These are phyloP conservation scores for Chrysemys picta DNA, from an alignment of 2,113 vertebrate genomes.

Conservation along the genomic window DNA sequence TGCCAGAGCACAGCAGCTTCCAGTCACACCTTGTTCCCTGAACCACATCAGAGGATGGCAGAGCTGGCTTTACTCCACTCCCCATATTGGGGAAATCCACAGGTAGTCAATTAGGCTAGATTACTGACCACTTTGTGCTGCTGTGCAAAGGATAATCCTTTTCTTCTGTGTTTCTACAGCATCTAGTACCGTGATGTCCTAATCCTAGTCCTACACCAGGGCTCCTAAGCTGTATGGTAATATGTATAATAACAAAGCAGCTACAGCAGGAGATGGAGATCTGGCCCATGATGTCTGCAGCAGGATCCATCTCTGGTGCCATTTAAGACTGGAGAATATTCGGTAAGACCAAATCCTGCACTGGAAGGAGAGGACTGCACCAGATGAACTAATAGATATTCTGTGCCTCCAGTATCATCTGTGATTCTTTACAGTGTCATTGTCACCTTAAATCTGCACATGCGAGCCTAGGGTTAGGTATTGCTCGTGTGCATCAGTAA, in stretches of 20 bases:
- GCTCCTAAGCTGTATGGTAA: neutral
- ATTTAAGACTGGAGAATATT: neutral
- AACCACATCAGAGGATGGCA: neutral
- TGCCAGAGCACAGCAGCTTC: neutral
- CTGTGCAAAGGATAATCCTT: too few relatives aligned
- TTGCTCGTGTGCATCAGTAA: neutral
- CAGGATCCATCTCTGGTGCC: neutral
- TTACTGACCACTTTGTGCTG: neutral
- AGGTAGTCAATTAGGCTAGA: neutral
- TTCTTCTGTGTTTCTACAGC: neutral
- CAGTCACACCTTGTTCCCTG: neutral
- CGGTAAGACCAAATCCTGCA: neutral
- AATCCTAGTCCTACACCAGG: neutral
- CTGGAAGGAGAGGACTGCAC: neutral
- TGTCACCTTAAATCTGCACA: constrained; percentile 31
- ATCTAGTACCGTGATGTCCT: neutral
- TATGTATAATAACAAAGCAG: neutral
- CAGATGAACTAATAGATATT: neutral
- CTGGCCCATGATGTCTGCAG: neutral
- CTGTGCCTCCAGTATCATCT: neutral
- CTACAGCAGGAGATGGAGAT: neutral
- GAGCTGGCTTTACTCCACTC: neutral
- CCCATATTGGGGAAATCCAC: neutral
- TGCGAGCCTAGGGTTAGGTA: neutral
- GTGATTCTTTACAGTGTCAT: neutral